Percentiles rank a stretch among this genome's conserved stretches.
These are phyloP conservation scores for Phania funesta DNA, from an alignment of 2,888 invertebrate genomes.

Conservation along the genomic window DNA sequence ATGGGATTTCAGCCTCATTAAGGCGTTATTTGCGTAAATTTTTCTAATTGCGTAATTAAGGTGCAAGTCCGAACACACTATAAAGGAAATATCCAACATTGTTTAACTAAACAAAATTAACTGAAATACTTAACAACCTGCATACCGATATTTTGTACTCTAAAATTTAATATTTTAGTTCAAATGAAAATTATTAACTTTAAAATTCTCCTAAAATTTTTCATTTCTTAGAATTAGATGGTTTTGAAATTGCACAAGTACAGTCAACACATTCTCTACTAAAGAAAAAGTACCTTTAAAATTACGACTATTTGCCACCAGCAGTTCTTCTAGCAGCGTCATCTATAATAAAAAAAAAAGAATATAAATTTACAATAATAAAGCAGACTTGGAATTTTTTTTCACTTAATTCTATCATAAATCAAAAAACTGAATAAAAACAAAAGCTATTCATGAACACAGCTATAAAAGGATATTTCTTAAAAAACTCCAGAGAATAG, in stretches of 20 bases:
- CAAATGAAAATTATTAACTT: too few species aligned
- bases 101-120: too few species aligned
- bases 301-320: background rate
- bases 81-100: too few species aligned
- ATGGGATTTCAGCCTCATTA: too few species aligned
- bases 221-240: too few species aligned
- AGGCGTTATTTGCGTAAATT: too few species aligned
- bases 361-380: conserved; percentile 47
- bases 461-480: conserved; percentile 52
- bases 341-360: background rate
- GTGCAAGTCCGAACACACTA: too few species aligned
- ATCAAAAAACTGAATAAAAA: conserved; percentile 12
- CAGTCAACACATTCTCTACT: background rate
- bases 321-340: background rate
- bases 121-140: too few species aligned
- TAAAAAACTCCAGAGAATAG: conserved; percentile 42
- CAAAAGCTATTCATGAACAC: conserved; percentile 32
- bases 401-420: conserved; percentile 55
- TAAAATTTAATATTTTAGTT: too few species aligned
- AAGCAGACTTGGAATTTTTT: conserved; percentile 14
- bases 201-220: too few species aligned
- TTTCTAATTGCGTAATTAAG: too few species aligned
- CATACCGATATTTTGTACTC: too few species aligned
- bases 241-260: background rate
- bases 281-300: background rate